phyloP scores from a whole-genome alignment of 2,888 invertebrate species.

The Hylaea fasciaria region DNA sequence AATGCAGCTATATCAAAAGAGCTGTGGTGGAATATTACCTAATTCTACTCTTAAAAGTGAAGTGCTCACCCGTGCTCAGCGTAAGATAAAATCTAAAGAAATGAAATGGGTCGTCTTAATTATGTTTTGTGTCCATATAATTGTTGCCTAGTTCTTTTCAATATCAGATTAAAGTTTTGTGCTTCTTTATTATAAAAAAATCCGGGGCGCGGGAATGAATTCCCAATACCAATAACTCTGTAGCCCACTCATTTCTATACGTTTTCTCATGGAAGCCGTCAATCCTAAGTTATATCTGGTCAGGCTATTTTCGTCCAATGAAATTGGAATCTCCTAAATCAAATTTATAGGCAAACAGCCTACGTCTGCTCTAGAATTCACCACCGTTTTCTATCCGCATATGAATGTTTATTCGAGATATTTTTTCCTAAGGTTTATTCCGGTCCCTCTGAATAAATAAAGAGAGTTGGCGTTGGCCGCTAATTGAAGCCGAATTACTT shows the following conservation, averaged over 20 bases:
- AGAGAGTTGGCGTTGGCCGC: constrained; percentile 58
- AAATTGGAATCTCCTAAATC: constrained; percentile 36
- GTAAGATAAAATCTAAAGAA: too few relatives aligned
- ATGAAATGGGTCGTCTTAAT: too few relatives aligned
- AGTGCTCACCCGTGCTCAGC: too few relatives aligned
- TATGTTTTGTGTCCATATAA: too few relatives aligned
- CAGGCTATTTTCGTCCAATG: constrained; percentile 19
- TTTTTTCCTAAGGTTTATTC: constrained; percentile 65
- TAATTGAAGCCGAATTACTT: constrained; percentile 69
- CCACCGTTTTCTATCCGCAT: constrained; percentile 53
- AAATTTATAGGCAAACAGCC: constrained; percentile 46
- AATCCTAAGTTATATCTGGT: constrained; percentile 2
- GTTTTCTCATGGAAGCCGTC: constrained; percentile 3
- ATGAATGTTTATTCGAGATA: constrained; percentile 68
- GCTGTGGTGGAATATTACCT: too few relatives aligned
- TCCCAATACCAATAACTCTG: background rate
- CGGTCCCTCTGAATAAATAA: constrained; percentile 71
- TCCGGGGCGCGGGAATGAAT: background rate
- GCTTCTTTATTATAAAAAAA: background rate
- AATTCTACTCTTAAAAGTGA: too few relatives aligned
- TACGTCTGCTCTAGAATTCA: constrained; percentile 52
- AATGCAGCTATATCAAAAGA: too few relatives aligned
- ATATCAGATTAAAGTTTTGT: too few relatives aligned
- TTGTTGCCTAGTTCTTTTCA: too few relatives aligned
- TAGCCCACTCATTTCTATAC: background rate